A percentile compares a stretch with the other conserved stretches of the same genome.
Evolutionary conservation across 2,888 invertebrate genomes (phyloP).

Genomic region (Automeris io): DNA sequence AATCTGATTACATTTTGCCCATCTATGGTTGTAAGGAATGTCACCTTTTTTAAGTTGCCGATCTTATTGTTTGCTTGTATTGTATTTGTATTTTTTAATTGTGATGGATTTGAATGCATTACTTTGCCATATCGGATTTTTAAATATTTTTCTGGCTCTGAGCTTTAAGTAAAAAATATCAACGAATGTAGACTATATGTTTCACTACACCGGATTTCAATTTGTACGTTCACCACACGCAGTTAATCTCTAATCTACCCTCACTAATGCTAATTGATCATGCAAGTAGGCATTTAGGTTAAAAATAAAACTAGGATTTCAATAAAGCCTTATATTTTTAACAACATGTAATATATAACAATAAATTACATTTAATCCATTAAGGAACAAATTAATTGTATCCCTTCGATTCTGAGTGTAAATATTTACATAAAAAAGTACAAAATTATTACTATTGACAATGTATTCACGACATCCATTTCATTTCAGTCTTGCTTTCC

Average conservation of each 20-base stretch:
- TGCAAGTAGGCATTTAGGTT: neutral
- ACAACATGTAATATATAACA: constrained; percentile 55
- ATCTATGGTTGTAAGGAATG: too few species aligned
- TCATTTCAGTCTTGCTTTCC: constrained; percentile 27
- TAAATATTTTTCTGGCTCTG: too few species aligned
- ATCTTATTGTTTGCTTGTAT: too few species aligned
- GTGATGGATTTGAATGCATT: too few species aligned
- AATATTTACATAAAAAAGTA: constrained; percentile 20
- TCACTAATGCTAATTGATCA: neutral
- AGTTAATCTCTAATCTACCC: neutral
- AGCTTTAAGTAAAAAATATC: too few species aligned
- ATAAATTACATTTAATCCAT: constrained; percentile 58
- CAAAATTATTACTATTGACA: constrained; percentile 14
- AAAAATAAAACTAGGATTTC: constrained; percentile 29
- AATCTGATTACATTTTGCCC: too few species aligned
- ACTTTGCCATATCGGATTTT: too few species aligned
- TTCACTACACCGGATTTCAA: too few species aligned
- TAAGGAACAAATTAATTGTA: constrained; percentile 58
- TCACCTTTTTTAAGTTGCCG: too few species aligned
- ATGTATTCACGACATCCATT: constrained; percentile 19
- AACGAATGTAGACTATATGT: too few species aligned
- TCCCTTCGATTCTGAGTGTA: constrained; percentile 15
- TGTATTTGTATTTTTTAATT: too few species aligned
- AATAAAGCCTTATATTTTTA: constrained; percentile 58
- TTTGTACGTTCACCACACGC: too few species aligned